Base-by-base conservation (phyloP, 2,797 vertebrate genomes). In the Gadopsis bispinosus region DNA sequence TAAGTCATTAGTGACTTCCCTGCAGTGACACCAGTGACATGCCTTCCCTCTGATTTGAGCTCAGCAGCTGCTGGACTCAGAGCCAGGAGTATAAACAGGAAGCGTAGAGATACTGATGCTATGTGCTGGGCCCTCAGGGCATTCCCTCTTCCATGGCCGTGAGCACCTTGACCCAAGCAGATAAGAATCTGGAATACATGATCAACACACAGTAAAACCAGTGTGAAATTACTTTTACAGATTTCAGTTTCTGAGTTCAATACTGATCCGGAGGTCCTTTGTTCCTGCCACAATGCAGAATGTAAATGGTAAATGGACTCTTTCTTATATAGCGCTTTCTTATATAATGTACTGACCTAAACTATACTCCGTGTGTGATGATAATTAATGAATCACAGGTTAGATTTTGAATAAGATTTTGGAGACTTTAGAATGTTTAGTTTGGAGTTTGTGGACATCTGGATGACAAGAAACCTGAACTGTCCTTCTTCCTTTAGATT, bases 81-180 rank as follows among this genome's bases (percentile, higher is more conserved):
- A 53, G 31, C 39, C 81, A 62, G 80, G 78, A 66, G 26, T 83
- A 87, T 91, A 92, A 93, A 94, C 92, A 92, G 93, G 92, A 93
- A 91, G 79, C 48, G 70, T 2, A 62, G 83, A 83, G 87, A 92
- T 90, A 90, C 83, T 12, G 73, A 48, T 68, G 89, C 80, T 89
- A 88, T 88, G 88, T 58, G 77, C 82, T 3, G 64, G 20, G 63
- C 77, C 82, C 80, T 77, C 47, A 71, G 85, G 83, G 80, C 89
- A 82, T 80, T 87, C 89, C 88, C 88, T 92, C 88, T 92, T 87
- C 85, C 91, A 88, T 89, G 83, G 80, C 88, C 67, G 5, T 0
- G 41, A 83, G 79, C 81, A 87, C 89, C 80, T 89, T 87, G 77
- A 81, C 87, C 85, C 82, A 11, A 17, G 60, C 45, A 60, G 91